A percentile compares a stretch with the other conserved stretches of the same genome.
phyloP scores from a whole-genome alignment of 2,797 vertebrate species.

The Semotilus atromaculatus region DNA sequence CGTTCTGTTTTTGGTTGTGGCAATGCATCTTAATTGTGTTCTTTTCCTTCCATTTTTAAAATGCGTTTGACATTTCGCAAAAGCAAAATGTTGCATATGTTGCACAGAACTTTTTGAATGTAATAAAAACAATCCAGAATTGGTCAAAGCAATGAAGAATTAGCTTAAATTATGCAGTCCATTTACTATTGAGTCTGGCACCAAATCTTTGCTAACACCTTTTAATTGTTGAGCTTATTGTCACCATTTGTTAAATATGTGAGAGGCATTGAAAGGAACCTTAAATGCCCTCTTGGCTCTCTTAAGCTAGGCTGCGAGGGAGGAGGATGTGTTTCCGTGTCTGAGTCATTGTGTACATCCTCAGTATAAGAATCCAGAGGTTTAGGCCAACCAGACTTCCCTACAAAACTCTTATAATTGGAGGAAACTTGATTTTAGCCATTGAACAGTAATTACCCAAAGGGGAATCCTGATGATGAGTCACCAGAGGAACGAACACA shows the following conservation, averaged over 20 bases:
- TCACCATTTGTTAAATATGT: not conserved
- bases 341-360: constrained; percentile 65
- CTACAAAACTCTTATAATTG: constrained; percentile 35
- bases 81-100: too few species aligned
- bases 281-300: constrained; percentile 23
- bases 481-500: constrained; percentile 50
- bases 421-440: constrained; percentile 25
- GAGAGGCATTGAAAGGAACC: not conserved
- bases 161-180: not conserved
- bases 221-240: not conserved
- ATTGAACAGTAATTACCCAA: constrained; percentile 35
- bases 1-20: constrained; percentile 14
- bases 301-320: constrained; percentile 54
- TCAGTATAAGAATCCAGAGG: constrained; percentile 14
- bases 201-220: not conserved
- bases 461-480: constrained; percentile 59
- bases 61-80: not conserved
- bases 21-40: constrained; percentile 33
- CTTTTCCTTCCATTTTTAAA: not conserved
- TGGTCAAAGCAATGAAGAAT: not conserved
- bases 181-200: not conserved
- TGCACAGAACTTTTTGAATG: not conserved
- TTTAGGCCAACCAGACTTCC: constrained; percentile 34
- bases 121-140: not conserved
- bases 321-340: constrained; percentile 64